Evolutionary conservation across 2,888 invertebrate genomes (phyloP).

Genomic region (Leptinotarsa juncta): DNA sequence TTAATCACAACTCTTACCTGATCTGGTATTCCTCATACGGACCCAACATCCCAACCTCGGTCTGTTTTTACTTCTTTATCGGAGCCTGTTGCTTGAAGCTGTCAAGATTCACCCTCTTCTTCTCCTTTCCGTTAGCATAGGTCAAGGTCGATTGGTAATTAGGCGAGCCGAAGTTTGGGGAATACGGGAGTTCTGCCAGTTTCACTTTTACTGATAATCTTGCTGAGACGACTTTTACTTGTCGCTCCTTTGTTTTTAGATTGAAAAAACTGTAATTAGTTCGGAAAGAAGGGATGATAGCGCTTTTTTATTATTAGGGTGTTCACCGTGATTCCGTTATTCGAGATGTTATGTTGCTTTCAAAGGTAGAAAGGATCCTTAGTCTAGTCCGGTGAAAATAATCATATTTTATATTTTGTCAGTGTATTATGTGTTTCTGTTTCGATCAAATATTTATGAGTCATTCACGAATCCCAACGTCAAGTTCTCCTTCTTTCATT

Average conservation of each 20-base stretch:
- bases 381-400: no score
- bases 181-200: slow-evolving; percentile 9
- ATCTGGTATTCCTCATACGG: slow-evolving; percentile 2
- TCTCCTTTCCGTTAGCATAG: not conserved
- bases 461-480: no score
- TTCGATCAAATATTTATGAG: no score
- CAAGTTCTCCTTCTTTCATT: no score
- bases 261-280: slow-evolving; percentile 12
- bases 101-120: slow-evolving; percentile 1
- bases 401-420: no score
- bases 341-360: not conserved
- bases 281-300: not conserved
- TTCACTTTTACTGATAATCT: slow-evolving; percentile 2
- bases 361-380: no score
- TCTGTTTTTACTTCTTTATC: slow-evolving; percentile 15
- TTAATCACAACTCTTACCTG: slow-evolving; percentile 2
- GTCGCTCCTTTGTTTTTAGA: slow-evolving; percentile 7
- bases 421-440: no score
- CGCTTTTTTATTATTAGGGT: not conserved
- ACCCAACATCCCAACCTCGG: not conserved
- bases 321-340: not conserved
- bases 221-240: slow-evolving; percentile 12
- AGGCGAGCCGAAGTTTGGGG: not conserved
- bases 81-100: slow-evolving; percentile 12
- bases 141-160: slow-evolving; percentile 8